phyloP scores from a whole-genome alignment of 2,113 vertebrate species.

The Psammodynastes pulverulentus region DNA sequence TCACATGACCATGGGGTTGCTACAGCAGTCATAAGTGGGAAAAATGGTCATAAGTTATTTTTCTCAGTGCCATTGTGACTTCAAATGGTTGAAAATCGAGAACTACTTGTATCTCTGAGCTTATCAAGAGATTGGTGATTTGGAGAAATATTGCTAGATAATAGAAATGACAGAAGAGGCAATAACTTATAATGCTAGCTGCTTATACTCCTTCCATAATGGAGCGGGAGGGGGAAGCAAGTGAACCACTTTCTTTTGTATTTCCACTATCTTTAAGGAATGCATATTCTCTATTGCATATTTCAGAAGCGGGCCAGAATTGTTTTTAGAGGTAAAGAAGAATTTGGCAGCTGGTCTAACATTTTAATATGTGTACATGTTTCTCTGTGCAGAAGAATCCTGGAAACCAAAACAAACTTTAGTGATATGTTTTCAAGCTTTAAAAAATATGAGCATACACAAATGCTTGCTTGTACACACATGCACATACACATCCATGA shows the following conservation, averaged over 20 bases:
- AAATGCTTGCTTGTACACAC: neutral
- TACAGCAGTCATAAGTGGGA: neutral
- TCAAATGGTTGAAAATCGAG: neutral
- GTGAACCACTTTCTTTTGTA: neutral
- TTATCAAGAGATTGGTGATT: neutral
- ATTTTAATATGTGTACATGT: neutral
- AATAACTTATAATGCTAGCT: neutral
- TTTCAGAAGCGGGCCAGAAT: neutral
- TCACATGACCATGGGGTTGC: neutral
- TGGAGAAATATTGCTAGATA: neutral
- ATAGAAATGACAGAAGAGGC: neutral
- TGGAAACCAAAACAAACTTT: neutral
- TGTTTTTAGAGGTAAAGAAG: neutral
- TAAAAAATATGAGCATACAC: neutral
- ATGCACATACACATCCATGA: neutral
- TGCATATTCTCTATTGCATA: neutral
- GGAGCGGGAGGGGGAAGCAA: neutral
- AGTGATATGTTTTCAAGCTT: neutral
- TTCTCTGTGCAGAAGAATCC: neutral
- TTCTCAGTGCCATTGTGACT: neutral
- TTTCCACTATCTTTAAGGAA: neutral
- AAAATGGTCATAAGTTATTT: neutral
- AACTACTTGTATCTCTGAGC: neutral
- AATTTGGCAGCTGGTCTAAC: neutral
- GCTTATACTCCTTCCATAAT: neutral